These are phyloP conservation scores for Cheirogaleus medius DNA, from an alignment of 2,113 vertebrate species.

Conservation along the genomic window DNA sequence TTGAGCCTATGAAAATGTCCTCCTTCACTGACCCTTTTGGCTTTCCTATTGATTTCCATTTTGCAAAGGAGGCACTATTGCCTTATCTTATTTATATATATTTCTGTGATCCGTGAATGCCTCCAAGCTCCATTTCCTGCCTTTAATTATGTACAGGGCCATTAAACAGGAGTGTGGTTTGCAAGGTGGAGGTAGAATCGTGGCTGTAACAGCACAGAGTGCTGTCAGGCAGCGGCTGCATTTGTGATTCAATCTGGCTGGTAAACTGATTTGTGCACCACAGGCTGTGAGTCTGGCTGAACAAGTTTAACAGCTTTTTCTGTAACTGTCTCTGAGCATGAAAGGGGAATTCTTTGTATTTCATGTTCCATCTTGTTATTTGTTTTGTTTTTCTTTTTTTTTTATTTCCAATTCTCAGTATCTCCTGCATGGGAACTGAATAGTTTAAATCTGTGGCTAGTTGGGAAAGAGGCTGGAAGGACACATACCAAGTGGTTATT, in stretches of 20 bases:
- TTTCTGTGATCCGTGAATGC: conserved; percentile 1
- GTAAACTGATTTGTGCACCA: not conserved
- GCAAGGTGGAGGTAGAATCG: not conserved
- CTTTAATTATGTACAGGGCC: not conserved
- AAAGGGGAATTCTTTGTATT: not conserved
- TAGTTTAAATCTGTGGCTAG: not conserved
- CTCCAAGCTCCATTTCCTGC: conserved; percentile 48
- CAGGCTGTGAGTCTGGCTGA: not conserved
- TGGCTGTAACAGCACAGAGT: not conserved
- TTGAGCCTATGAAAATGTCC: not conserved
- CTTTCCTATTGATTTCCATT: conserved; percentile 37
- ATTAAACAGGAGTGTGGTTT: conserved; percentile 17
- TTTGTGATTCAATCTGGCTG: not conserved
- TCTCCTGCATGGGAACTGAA: not conserved
- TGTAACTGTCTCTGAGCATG: not conserved
- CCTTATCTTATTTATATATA: not conserved
- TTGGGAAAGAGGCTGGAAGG: not conserved
- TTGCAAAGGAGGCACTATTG: not conserved
- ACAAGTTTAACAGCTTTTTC: conserved; percentile 59
- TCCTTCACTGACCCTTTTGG: not conserved
- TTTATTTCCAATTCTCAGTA: not conserved
- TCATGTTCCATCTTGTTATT: conserved; percentile 58
- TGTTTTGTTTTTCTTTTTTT: not conserved
- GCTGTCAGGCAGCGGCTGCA: not conserved
- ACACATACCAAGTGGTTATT: not conserved